These are phyloP conservation scores for Hedychridium roseum DNA, from an alignment of 2,888 invertebrate species.

Conservation along the genomic window DNA sequence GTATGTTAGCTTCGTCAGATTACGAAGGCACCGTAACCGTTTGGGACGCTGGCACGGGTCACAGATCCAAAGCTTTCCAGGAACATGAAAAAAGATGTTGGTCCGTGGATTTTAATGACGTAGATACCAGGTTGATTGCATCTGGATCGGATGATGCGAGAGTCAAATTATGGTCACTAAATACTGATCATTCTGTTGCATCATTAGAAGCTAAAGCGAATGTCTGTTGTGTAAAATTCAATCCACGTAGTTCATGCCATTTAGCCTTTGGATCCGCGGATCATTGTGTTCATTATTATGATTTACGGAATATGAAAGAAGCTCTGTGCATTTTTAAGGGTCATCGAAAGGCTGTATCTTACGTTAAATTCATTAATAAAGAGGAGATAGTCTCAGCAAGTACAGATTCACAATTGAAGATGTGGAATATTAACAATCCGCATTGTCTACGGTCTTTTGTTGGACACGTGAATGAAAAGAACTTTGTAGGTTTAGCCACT, in stretches of 20 bases:
- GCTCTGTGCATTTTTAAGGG: conserved; percentile 86
- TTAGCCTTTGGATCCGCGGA: conserved; percentile 96
- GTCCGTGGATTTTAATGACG: conserved; percentile 94
- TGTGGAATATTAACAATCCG: conserved; percentile 86
- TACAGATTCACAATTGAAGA: conserved; percentile 88
- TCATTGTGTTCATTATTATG: conserved; percentile 96
- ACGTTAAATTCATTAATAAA: conserved; percentile 88
- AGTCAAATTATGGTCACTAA: conserved; percentile 93
- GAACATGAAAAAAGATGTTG: conserved; percentile 96
- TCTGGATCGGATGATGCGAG: conserved; percentile 93
- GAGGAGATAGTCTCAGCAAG: conserved; percentile 90
- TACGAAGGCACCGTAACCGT: conserved; percentile 94
- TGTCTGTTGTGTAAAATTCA: conserved; percentile 94
- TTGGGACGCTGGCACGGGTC: conserved; percentile 88
- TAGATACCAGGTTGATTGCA: conserved; percentile 88
- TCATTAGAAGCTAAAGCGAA: conserved; percentile 93
- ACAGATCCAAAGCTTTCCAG: conserved; percentile 77
- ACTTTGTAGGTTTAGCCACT: conserved; percentile 93
- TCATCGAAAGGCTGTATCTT: conserved; percentile 93
- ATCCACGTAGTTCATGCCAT: conserved; percentile 84
- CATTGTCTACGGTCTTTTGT: conserved; percentile 85
- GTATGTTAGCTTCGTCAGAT: conserved; percentile 88
- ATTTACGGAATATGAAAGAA: conserved; percentile 83
- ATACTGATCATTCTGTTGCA: conserved; percentile 84
- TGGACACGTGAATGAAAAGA: conserved; percentile 94